Conservation (phyloP, 2,888 invertebrate species). For the Drosophila trichaetosa region DNA sequence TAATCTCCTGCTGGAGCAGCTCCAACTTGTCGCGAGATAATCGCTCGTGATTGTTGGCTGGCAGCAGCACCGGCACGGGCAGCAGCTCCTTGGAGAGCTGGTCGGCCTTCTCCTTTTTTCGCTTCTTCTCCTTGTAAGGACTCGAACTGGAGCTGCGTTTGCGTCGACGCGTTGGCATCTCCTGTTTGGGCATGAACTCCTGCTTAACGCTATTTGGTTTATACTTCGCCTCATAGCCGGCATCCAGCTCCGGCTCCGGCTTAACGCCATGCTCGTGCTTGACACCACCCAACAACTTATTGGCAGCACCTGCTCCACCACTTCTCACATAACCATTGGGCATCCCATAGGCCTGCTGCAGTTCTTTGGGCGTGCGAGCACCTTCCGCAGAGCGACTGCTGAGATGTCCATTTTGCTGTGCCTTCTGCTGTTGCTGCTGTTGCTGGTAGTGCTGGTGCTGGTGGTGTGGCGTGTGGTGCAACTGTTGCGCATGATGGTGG, state of each 20-base stretch:
- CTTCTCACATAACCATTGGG: slow-evolving; percentile 59
- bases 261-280: slow-evolving; percentile 82
- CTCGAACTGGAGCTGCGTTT: slow-evolving; percentile 84
- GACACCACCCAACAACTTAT: slow-evolving; percentile 53
- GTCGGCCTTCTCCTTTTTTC: slow-evolving; percentile 83
- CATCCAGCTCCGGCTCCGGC: slow-evolving; percentile 74
- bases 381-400: slow-evolving; percentile 72
- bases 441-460: slow-evolving; percentile 37
- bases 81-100: slow-evolving; percentile 62
- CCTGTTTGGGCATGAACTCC: slow-evolving; percentile 78
- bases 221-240: slow-evolving; percentile 74
- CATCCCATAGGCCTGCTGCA: slow-evolving; percentile 20
- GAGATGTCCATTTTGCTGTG: slow-evolving; percentile 72
- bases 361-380: slow-evolving; percentile 72
- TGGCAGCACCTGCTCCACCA: slow-evolving; percentile 5
- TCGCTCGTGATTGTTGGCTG: slow-evolving; percentile 85
- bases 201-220: slow-evolving; percentile 76
- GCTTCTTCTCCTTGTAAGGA: slow-evolving; percentile 85
- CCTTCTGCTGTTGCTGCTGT: slow-evolving; percentile 51
- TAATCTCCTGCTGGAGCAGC: slow-evolving; percentile 58
- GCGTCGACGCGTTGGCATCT: slow-evolving; percentile 69
- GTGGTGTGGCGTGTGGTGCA: slow-evolving; percentile 47
- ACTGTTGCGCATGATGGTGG: slow-evolving; percentile 57
- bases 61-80: slow-evolving; percentile 69
- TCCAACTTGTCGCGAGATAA: slow-evolving; percentile 78